These are phyloP conservation scores for Myathropa florea DNA, from an alignment of 2,888 invertebrate genomes.

Conservation along the genomic window DNA sequence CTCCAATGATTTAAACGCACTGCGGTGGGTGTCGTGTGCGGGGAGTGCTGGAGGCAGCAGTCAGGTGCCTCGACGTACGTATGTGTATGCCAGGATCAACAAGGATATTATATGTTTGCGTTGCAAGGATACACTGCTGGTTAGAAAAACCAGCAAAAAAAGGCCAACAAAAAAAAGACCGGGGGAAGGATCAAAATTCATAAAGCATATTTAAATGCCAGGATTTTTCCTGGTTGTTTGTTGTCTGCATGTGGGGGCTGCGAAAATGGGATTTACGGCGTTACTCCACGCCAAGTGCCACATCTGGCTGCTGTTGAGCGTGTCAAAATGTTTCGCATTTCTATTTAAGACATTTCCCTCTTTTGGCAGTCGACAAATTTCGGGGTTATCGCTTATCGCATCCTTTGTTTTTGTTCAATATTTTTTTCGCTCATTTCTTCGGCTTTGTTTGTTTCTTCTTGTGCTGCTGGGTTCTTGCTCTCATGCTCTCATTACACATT, in stretches of 20 bases:
- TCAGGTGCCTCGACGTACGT: conserved; percentile 8
- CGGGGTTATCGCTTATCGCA: conserved; percentile 54
- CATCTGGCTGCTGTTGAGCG: conserved; percentile 63
- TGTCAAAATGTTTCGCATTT: conserved; percentile 54
- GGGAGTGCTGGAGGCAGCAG: neutral
- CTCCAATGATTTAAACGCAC: conserved; percentile 45
- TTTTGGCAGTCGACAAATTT: conserved; percentile 57
- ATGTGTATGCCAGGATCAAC: conserved; percentile 38
- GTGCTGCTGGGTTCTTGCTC: neutral
- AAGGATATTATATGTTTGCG: conserved; percentile 36
- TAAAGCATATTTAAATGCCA: conserved; percentile 67
- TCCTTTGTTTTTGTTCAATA: conserved; percentile 21
- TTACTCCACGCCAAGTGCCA: conserved; percentile 36
- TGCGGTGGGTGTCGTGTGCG: neutral
- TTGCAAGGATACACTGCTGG: conserved; percentile 16
- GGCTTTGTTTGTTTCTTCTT: neutral
- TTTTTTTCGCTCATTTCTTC: neutral
- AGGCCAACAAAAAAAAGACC: neutral
- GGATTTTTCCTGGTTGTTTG: conserved; percentile 35
- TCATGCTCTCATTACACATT: conserved; percentile 16
- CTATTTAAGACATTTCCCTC: conserved; percentile 42
- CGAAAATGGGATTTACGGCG: conserved; percentile 46
- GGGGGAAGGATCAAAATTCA: conserved; percentile 61
- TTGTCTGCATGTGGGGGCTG: conserved; percentile 17
- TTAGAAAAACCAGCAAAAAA: neutral